Percentiles rank a stretch among this genome's conserved stretches.
Conservation (phyloP, 1,140 invertebrate species). For the Amphibalanus amphitrite region DNA sequence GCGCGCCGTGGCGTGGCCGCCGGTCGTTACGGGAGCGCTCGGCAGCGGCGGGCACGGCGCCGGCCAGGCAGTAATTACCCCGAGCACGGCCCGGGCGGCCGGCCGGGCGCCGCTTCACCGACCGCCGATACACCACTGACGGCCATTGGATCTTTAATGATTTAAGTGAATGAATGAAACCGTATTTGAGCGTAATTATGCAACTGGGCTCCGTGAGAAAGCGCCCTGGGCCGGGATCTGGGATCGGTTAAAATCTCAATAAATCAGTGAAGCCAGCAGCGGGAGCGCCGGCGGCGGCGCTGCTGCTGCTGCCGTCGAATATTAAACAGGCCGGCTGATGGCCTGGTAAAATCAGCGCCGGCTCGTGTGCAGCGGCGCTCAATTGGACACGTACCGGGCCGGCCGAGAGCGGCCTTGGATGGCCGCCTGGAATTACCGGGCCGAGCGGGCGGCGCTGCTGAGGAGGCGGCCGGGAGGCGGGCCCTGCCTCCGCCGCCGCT, state of each 20-base stretch:
- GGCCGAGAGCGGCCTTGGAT: background rate
- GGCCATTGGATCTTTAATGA: background rate
- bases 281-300: background rate
- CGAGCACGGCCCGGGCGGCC: background rate
- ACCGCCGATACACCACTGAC: background rate
- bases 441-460: background rate
- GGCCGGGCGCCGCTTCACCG: background rate
- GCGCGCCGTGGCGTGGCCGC: background rate
- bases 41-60: too few relatives aligned
- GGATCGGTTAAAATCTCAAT: background rate
- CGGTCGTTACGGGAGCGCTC: background rate
- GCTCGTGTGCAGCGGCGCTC: background rate
- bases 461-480: background rate
- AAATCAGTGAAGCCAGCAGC: background rate
- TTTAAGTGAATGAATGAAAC: conserved; percentile 2
- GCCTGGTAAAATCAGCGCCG: background rate
- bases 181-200: conserved; percentile 1
- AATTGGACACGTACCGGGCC: background rate
- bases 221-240: background rate
- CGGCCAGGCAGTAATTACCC: background rate
- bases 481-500: too few relatives aligned
- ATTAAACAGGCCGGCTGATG: background rate
- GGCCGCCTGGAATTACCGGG: background rate
- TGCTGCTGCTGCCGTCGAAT: background rate
- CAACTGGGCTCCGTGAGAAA: background rate